Percentiles rank a stretch among this genome's conserved stretches.
Conservation (phyloP, 2,113 vertebrate genomes). For the Stigmatopora nigra region DNA sequence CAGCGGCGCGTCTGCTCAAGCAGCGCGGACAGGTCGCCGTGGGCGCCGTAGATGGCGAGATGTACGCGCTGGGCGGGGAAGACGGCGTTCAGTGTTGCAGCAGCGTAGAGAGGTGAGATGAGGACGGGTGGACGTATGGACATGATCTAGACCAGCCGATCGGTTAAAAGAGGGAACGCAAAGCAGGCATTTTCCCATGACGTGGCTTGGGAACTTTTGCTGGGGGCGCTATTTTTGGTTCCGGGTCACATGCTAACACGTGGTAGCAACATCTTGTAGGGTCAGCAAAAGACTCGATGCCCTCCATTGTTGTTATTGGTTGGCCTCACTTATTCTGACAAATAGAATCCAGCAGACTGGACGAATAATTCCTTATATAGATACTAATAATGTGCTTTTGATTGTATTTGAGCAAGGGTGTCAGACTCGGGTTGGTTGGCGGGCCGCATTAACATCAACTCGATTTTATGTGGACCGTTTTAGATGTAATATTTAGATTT, state of each 20-base stretch:
- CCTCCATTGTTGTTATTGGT: not conserved
- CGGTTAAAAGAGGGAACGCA: not conserved
- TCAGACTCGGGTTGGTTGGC: too few species aligned
- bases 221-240: not conserved
- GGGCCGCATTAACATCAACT: too few species aligned
- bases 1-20: conserved; percentile 43
- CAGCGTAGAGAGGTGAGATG: conserved; percentile 59
- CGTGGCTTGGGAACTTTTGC: not conserved
- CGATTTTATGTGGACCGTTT: too few species aligned
- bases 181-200: not conserved
- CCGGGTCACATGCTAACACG: too few species aligned
- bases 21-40: conserved; percentile 47
- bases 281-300: not conserved
- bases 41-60: conserved; percentile 40
- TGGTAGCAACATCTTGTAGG: too few species aligned
- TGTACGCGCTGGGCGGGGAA: conserved; percentile 59
- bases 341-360: too few species aligned
- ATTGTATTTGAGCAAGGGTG: too few species aligned
- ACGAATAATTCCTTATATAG: too few species aligned
- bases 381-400: too few species aligned
- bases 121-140: not conserved
- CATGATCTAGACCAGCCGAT: not conserved
- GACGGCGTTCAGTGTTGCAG: conserved; percentile 52
- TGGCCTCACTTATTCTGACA: not conserved
- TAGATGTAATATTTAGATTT: too few species aligned